These are phyloP conservation scores for Neopelma chrysocephalum DNA, from an alignment of 2,797 vertebrate genomes.

Conservation along the genomic window DNA sequence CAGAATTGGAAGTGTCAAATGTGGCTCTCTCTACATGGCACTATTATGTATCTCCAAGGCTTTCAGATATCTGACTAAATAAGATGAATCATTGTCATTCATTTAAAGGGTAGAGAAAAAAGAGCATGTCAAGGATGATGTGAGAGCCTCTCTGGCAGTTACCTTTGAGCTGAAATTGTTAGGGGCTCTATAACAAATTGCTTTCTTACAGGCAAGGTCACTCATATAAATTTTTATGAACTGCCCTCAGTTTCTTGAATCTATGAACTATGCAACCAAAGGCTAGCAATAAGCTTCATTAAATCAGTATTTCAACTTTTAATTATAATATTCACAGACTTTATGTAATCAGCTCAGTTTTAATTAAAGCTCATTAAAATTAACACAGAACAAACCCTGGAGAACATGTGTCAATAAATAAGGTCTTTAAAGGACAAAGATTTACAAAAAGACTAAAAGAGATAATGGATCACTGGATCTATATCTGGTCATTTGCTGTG, in stretches of 20 bases:
- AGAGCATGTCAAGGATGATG: slow-evolving; percentile 7
- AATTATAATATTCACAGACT: neutral
- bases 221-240: neutral
- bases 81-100: slow-evolving; percentile 26
- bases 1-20: neutral
- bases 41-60: neutral
- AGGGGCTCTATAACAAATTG: neutral
- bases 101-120: neutral
- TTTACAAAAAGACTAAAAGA: neutral
- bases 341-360: neutral
- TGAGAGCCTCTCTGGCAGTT: neutral
- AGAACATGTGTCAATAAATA: neutral
- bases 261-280: neutral
- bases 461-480: neutral
- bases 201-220: slow-evolving; percentile 22
- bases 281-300: neutral
- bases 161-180: neutral
- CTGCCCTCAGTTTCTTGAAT: neutral
- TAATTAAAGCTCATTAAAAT: slow-evolving; percentile 31
- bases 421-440: neutral
- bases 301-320: neutral
- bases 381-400: neutral
- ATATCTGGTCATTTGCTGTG: neutral
- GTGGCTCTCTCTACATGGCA: neutral
- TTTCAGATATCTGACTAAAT: neutral